Evolutionary conservation across 2,113 vertebrate species (phyloP).

Genomic region (Tetrax tetrax): DNA sequence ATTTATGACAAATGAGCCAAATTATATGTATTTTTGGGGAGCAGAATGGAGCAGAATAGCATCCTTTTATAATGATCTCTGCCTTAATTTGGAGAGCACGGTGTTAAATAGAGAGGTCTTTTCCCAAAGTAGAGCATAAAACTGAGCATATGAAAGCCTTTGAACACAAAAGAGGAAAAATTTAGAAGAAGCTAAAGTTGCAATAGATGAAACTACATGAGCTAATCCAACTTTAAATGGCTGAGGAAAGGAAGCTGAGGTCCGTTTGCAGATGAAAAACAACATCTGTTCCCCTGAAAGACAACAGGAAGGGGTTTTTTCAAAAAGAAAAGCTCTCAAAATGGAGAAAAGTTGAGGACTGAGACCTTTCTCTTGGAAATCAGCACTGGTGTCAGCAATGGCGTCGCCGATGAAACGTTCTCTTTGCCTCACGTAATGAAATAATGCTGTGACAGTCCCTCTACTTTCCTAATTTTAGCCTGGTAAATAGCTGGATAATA

Average conservation of each 20-base stretch:
- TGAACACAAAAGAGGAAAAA: not conserved
- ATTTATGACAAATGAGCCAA: not conserved
- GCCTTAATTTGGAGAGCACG: not conserved
- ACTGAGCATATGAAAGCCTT: not conserved
- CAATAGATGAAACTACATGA: not conserved
- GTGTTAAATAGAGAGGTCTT: not conserved
- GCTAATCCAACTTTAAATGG: not conserved
- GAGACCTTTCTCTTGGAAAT: not conserved
- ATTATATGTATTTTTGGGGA: fast-evolving
- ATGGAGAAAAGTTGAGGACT: not conserved
- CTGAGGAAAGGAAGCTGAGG: not conserved
- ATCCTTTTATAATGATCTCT: not conserved
- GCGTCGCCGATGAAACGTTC: not conserved
- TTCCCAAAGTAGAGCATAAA: not conserved
- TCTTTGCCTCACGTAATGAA: not conserved
- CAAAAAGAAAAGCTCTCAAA: not conserved
- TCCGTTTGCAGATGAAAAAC: not conserved
- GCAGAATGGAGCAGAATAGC: not conserved
- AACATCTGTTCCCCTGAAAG: not conserved
- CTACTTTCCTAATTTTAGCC: not conserved
- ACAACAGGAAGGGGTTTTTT: not conserved
- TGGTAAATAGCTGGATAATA: not conserved
- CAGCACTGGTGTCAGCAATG: not conserved
- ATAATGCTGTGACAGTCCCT: not conserved
- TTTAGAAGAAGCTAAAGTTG: not conserved